A percentile compares a stretch with the other conserved stretches of the same genome.
phyloP scores from a whole-genome alignment of 2,797 vertebrate species.

The Euphonia xanthogaster region DNA sequence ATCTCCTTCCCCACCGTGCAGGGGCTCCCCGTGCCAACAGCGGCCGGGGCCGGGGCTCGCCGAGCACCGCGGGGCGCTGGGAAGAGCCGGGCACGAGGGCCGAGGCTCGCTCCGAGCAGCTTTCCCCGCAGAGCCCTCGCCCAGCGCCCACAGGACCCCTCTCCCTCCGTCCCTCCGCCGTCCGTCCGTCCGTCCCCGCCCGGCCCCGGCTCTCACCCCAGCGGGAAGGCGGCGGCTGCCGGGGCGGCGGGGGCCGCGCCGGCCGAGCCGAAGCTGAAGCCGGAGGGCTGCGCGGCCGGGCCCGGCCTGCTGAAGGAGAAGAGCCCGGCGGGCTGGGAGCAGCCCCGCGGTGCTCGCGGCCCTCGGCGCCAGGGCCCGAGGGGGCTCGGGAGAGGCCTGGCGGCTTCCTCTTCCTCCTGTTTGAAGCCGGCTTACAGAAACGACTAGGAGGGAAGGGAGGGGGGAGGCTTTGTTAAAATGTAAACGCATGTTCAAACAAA shows the following conservation, averaged over 20 bases:
- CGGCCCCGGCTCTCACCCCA: constrained; percentile 62
- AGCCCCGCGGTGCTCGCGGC: fast-evolving
- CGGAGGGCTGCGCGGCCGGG: too few relatives aligned
- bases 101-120: background rate
- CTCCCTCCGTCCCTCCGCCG: too few relatives aligned
- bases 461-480: background rate
- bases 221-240: constrained; percentile 64
- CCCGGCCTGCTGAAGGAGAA: too few relatives aligned
- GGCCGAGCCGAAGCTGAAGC: constrained; percentile 73
- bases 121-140: background rate
- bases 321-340: fast-evolving
- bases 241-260: background rate
- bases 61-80: fast-evolving
- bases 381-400: background rate
- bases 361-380: fast-evolving
- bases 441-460: background rate
- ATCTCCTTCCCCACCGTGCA: fast-evolving
- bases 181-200: background rate
- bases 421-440: background rate
- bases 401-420: background rate
- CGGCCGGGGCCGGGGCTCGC: fast-evolving
- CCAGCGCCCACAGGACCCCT: background rate
- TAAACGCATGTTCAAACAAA: background rate
- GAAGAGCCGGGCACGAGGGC: fast-evolving
- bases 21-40: fast-evolving